Base-by-base conservation (phyloP, 2,888 invertebrate genomes). In the Acronicta alni region DNA sequence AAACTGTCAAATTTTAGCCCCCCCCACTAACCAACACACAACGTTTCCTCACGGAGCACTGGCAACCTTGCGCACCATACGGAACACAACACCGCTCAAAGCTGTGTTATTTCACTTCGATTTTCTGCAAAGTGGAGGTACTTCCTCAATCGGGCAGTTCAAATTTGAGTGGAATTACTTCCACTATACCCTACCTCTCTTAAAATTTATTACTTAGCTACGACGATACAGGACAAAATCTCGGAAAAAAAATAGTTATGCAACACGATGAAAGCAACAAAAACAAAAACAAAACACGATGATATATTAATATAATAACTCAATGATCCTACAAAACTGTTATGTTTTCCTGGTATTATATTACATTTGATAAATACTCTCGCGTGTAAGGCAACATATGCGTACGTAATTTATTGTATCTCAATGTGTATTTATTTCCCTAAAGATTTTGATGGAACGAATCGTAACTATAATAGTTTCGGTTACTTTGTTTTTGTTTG, bases 371-470 rank as follows among this genome's bases (percentile, higher is more conserved):
- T 70, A 46, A 56, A 75, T 38, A 54, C 42, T 64, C 67, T 75
- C 32, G 63, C 61, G 60, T 66, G 70, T 61, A 20, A 57, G 44
- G 54, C 49, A 59, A 57, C 44, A 10, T 66, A 18, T 59, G 54
- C 41, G 59, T 57, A 58, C 48, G 18, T 73, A 64, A 73, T 73
- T 76, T 76, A 73, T 73, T 46, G 57, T 67, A 62, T 43, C 53
- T 55, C 63, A 56, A 76, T 61, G 35, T 52, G 17, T 69, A 67
- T 76, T 76, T 73, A 76, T 74, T 59, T 47, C 26, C 23, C 26
- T 30, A 30, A 45, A 47, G 44, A 57, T 56, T 60, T 57, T 41
- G 12, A 41, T 59, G 20, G 20, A 48, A 52, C 41, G 6, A 5
- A 35, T n/a, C 35, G 35, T 35, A n/a, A n/a, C n/a, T 35, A n/a